These are phyloP conservation scores for Pseudochromis fuscus DNA, from an alignment of 2,797 vertebrate species.

Conservation along the genomic window DNA sequence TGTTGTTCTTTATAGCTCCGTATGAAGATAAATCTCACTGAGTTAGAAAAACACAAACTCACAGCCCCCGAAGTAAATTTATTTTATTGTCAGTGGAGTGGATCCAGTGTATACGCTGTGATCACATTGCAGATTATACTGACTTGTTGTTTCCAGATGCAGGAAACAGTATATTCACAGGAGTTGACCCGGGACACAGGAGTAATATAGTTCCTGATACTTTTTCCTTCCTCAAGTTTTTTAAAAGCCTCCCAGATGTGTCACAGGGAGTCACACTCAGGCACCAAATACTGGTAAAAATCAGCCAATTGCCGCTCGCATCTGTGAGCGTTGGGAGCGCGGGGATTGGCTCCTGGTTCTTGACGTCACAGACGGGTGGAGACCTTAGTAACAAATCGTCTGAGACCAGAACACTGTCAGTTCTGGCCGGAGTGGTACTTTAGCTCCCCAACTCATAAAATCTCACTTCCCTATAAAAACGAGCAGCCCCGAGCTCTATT, in stretches of 20 bases:
- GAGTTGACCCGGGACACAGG: not conserved
- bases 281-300: constrained; percentile 25
- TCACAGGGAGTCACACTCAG: constrained; percentile 24
- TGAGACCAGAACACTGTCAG: constrained; percentile 49
- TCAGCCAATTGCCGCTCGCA: constrained; percentile 39
- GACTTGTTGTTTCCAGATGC: not conserved
- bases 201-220: constrained; percentile 1
- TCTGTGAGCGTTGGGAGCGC: constrained; percentile 21
- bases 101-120: constrained; percentile 1
- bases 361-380: constrained; percentile 66
- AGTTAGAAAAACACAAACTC: constrained; percentile 23
- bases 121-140: constrained; percentile 12
- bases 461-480: constrained; percentile 68
- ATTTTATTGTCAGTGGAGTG: constrained; percentile 4
- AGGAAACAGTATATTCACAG: constrained; percentile 7
- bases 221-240: constrained; percentile 40
- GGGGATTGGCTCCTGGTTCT: constrained; percentile 52
- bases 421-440: constrained; percentile 47
- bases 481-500: constrained; percentile 74
- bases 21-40: not conserved
- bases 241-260: constrained; percentile 15
- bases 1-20: not conserved
- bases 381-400: constrained; percentile 68
- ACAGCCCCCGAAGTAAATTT: not conserved
- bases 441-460: constrained; percentile 64